These are phyloP conservation scores for Sarcophaga carnaria DNA, from an alignment of 2,888 invertebrate genomes.

Conservation along the genomic window DNA sequence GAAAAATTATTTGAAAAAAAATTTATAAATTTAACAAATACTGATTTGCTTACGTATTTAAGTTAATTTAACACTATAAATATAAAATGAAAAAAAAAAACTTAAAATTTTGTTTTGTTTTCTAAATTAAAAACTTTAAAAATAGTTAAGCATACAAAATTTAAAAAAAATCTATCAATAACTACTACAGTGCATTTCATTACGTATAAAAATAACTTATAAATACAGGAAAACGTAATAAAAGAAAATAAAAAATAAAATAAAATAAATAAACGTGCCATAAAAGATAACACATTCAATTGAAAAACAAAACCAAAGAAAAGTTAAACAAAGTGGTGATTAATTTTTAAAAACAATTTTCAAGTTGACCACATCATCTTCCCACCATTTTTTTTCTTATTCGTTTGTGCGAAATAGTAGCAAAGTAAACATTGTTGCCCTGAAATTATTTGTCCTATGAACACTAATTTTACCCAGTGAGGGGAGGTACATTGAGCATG, in stretches of 20 bases:
- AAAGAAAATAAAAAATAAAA: slow-evolving; percentile 27
- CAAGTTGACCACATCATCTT: slow-evolving; percentile 27
- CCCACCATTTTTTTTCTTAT: neutral
- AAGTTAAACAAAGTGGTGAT: neutral
- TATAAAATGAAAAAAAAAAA: neutral
- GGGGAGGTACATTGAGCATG: too few relatives aligned
- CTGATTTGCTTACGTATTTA: slow-evolving; percentile 54
- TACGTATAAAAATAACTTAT: neutral
- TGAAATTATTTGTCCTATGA: neutral
- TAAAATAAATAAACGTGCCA: neutral
- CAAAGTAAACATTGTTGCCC: slow-evolving; percentile 57
- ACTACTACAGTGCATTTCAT: slow-evolving; percentile 36
- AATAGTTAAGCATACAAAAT: neutral
- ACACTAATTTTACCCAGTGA: neutral
- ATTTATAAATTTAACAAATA: slow-evolving; percentile 64
- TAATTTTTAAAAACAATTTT: slow-evolving; percentile 12
- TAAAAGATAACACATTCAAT: neutral
- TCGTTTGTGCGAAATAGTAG: slow-evolving; percentile 61
- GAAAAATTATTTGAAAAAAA: slow-evolving; percentile 34
- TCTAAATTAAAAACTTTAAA: neutral
- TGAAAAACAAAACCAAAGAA: neutral
- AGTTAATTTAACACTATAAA: neutral
- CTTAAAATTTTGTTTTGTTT: too few relatives aligned
- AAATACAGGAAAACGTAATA: slow-evolving; percentile 26
- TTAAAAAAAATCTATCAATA: neutral